phyloP scores from a whole-genome alignment of 2,797 vertebrate genomes.

The Setipinna tenuifilis region DNA sequence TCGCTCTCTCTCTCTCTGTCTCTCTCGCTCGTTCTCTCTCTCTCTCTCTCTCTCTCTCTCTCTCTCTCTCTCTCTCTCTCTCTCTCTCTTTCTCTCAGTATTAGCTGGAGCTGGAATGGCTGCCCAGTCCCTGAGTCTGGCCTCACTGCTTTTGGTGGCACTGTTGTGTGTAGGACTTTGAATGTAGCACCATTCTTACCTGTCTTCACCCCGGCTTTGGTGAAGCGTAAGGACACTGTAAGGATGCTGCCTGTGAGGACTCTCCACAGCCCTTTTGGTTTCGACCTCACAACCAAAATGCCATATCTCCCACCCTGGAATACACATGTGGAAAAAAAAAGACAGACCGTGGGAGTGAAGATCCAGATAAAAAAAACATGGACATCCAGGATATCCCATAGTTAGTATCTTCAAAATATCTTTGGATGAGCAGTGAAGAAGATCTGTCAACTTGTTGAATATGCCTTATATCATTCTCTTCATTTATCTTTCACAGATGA shows the following conservation, averaged over 20 bases:
- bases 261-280: conserved; percentile 69
- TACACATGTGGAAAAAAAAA: conserved; percentile 63
- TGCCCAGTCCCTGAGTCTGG: conserved; percentile 65
- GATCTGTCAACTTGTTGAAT: conserved; percentile 94
- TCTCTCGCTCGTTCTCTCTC: neutral
- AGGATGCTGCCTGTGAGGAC: conserved; percentile 76
- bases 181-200: conserved; percentile 85
- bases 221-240: conserved; percentile 78
- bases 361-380: conserved; percentile 74
- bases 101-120: conserved; percentile 74
- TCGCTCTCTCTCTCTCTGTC: conserved; percentile 44
- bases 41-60: neutral
- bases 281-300: conserved; percentile 57
- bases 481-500: conserved; percentile 89
- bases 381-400: conserved; percentile 84
- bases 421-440: conserved; percentile 82
- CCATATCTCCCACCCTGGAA: conserved; percentile 66
- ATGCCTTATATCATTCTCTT: conserved; percentile 95
- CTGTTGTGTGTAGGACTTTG: conserved; percentile 86
- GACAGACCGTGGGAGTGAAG: neutral
- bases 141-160: conserved; percentile 78
- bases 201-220: conserved; percentile 64
- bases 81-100: conserved; percentile 45
- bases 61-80: neutral
- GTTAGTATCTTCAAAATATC: conserved; percentile 79